phyloP scores from a whole-genome alignment of 2,888 invertebrate species.

The Thysanoteuthis rhombus region DNA sequence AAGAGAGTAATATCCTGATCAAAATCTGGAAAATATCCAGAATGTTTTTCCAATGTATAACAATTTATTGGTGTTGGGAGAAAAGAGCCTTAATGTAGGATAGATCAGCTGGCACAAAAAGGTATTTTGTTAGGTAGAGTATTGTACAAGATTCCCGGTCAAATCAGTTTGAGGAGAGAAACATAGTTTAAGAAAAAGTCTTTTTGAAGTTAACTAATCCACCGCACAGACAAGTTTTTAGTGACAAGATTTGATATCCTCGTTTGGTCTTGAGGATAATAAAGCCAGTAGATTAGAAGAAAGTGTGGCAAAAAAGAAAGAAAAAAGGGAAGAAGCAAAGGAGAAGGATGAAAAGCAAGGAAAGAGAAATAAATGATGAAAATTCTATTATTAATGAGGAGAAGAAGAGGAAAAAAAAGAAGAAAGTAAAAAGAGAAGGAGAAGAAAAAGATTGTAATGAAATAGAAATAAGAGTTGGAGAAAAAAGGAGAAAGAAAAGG shows the following conservation, averaged over 20 bases:
- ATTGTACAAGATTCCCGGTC: no score
- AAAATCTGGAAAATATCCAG: no score
- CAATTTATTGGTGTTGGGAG: no score
- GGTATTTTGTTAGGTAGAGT: no score
- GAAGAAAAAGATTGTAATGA: neutral
- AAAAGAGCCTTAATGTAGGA: no score
- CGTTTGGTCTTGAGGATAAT: neutral
- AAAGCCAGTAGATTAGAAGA: neutral
- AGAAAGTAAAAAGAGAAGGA: neutral
- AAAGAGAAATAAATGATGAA: neutral
- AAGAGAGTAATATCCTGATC: no score
- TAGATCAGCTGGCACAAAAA: no score
- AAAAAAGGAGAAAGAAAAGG: no score
- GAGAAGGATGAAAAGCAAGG: neutral
- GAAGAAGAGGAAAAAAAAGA: neutral
- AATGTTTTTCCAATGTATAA: no score
- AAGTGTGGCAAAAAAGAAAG: neutral
- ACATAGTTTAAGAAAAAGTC: neutral
- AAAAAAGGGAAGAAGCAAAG: neutral
- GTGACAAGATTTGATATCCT: no score
- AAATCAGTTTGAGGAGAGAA: neutral
- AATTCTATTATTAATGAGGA: neutral
- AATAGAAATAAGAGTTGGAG: neutral
- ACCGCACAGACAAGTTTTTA: no score
- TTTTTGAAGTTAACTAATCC: neutral